A percentile compares a stretch with the other conserved stretches of the same genome.
phyloP scores from a whole-genome alignment of 2,888 invertebrate genomes.

The Nymphalis urticae region DNA sequence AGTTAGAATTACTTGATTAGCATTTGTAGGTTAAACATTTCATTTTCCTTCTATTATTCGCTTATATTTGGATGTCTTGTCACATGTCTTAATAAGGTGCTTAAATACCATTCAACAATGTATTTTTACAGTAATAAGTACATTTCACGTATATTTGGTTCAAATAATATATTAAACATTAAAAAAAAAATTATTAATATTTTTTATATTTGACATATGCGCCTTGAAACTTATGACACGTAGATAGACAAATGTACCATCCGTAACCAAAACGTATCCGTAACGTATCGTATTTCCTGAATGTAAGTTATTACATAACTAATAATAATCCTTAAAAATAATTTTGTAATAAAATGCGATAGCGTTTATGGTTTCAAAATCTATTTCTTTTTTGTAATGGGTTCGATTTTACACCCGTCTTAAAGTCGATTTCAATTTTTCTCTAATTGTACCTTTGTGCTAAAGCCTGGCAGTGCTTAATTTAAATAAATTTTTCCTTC shows the following conservation, averaged over 20 bases:
- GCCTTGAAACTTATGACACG: no score
- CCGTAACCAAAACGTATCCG: no score
- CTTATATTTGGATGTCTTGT: background rate
- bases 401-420: conserved; percentile 34
- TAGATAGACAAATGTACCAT: no score
- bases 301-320: background rate
- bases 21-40: background rate
- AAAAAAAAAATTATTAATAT: no score
- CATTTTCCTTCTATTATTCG: background rate
- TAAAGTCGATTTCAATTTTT: conserved; percentile 38
- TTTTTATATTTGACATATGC: no score
- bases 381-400: conserved; percentile 33
- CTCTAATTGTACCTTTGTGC: conserved; percentile 35
- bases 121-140: no score
- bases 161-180: no score
- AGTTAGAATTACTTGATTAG: conserved; percentile 2
- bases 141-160: no score
- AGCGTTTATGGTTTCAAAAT: conserved; percentile 26
- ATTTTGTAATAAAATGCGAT: conserved; percentile 24
- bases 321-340: background rate
- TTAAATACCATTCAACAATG: background rate
- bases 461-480: conserved; percentile 31
- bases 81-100: background rate
- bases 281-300: no score
- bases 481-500: conserved; percentile 36